phyloP scores from a whole-genome alignment of 2,113 vertebrate species.

The Daboia siamensis region DNA sequence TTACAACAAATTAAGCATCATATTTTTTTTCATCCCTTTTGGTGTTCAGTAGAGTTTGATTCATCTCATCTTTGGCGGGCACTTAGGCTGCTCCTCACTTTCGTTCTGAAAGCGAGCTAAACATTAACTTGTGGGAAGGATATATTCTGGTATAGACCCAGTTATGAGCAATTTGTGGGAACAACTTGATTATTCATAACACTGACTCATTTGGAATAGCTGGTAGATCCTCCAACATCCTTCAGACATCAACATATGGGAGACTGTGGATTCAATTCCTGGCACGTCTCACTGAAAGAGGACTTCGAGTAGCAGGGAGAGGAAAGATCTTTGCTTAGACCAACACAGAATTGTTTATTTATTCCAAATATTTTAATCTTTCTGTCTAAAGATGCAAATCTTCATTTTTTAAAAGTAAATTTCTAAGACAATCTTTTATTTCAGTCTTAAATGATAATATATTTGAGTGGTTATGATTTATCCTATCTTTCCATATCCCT shows the following conservation, averaged over 20 bases:
- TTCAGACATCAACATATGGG: not conserved
- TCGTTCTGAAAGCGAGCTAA: slow-evolving; percentile 35
- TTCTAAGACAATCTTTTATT: not conserved
- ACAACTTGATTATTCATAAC: not conserved
- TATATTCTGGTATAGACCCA: not conserved
- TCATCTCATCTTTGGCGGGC: slow-evolving; percentile 39
- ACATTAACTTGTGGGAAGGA: not conserved
- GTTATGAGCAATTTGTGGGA: slow-evolving; percentile 21
- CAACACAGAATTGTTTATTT: not conserved
- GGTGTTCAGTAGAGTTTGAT: slow-evolving; percentile 20
- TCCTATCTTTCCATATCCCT: not conserved
- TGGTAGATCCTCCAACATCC: not conserved
- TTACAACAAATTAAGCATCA: slow-evolving; percentile 52
- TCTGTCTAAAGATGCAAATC: not conserved
- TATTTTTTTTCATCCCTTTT: slow-evolving; percentile 26
- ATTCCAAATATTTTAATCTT: not conserved
- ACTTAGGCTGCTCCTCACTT: slow-evolving; percentile 41
- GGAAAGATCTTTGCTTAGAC: not conserved
- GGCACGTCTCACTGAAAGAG: not conserved
- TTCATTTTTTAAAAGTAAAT: not conserved
- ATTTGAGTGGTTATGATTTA: not conserved
- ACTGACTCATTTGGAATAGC: slow-evolving; percentile 14
- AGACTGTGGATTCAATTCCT: not conserved
- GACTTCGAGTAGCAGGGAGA: not conserved
- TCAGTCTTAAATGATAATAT: not conserved